Percentiles rank a stretch among this genome's conserved stretches.
Conservation (phyloP, 2,888 invertebrate species). For the Notodonta dromedarius region DNA sequence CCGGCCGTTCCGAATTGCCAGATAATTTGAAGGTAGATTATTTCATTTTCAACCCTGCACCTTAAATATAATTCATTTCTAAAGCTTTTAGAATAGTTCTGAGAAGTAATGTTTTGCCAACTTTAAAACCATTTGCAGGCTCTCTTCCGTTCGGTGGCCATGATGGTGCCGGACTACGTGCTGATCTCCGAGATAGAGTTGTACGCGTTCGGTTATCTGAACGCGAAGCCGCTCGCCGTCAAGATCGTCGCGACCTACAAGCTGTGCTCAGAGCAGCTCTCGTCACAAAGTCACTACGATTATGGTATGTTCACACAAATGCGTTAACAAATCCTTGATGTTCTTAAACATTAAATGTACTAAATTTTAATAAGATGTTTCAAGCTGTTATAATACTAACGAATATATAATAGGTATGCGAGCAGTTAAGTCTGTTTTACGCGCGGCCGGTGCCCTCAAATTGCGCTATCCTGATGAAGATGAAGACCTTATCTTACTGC, state of each 20-base stretch:
- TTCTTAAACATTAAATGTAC: no score
- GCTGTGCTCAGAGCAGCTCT: slow-evolving; percentile 96
- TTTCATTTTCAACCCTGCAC: no score
- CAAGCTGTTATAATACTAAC: background rate
- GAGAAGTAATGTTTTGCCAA: background rate
- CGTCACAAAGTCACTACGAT: slow-evolving; percentile 97
- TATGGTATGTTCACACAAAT: slow-evolving; percentile 86
- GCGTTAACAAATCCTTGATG: background rate
- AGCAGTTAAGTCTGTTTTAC: slow-evolving; percentile 96
- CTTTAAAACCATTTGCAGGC: slow-evolving; percentile 80
- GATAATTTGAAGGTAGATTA: slow-evolving; percentile 93
- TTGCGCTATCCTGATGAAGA: slow-evolving; percentile 94
- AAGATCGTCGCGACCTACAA: slow-evolving; percentile 98
- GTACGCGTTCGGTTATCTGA: slow-evolving; percentile 96
- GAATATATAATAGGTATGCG: slow-evolving; percentile 88
- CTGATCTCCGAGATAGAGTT: slow-evolving; percentile 97
- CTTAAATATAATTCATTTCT: background rate
- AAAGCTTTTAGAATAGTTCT: background rate
- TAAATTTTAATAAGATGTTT: background rate
- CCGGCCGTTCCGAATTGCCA: slow-evolving; percentile 95
- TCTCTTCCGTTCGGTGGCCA: slow-evolving; percentile 96
- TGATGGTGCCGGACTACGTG: slow-evolving; percentile 99
- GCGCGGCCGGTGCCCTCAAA: slow-evolving; percentile 96
- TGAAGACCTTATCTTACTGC: slow-evolving; percentile 93
- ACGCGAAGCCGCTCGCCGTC: slow-evolving; percentile 93